A percentile compares a stretch with the other conserved stretches of the same genome.
These are phyloP conservation scores for Lepidotrigona ventralis DNA, from an alignment of 1,140 invertebrate genomes.

Conservation along the genomic window DNA sequence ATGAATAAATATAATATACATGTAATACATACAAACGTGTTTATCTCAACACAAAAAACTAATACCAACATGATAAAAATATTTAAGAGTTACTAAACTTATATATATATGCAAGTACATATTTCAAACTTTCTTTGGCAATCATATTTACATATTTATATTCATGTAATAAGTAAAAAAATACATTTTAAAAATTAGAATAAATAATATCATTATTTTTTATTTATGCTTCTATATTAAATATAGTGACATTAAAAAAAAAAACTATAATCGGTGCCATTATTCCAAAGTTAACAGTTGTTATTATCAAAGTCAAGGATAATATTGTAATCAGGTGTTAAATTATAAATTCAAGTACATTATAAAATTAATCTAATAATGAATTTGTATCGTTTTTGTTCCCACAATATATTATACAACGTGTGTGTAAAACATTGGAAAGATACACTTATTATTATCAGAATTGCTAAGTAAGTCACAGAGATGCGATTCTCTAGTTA, in stretches of 20 bases:
- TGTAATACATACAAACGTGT: too few relatives aligned
- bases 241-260: background rate
- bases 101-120: too few relatives aligned
- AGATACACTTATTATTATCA: background rate
- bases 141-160: background rate
- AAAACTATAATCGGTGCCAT: background rate
- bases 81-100: too few relatives aligned
- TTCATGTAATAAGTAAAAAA: background rate
- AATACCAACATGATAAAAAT: too few relatives aligned
- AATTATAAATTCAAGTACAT: background rate
- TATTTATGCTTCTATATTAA: background rate
- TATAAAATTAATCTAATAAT: background rate
- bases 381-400: constrained; percentile 22
- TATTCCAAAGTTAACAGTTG: background rate
- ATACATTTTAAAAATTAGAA: background rate
- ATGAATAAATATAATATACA: too few relatives aligned
- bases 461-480: background rate
- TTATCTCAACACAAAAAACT: too few relatives aligned
- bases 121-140: too few relatives aligned
- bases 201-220: background rate
- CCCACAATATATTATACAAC: background rate
- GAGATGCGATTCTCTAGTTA: background rate
- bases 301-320: background rate
- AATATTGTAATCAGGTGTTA: background rate
- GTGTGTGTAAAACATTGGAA: background rate